Percentiles rank a stretch among this genome's conserved stretches.
Evolutionary conservation across 2,888 invertebrate species (phyloP).

Genomic region (Drosophila leonis): DNA sequence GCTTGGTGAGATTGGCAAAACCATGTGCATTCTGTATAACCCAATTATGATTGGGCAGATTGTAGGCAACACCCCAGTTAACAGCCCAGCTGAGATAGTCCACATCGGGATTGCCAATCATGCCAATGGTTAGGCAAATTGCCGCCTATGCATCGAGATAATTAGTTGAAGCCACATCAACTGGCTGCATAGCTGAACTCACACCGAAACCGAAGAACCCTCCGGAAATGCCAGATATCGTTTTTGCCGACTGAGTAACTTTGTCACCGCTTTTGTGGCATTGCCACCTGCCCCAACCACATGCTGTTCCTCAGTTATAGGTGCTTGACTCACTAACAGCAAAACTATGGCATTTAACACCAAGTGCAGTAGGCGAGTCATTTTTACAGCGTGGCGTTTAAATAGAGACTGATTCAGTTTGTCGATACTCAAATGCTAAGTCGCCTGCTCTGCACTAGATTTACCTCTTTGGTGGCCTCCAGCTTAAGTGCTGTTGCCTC

Average conservation of each 20-base stretch:
- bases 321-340: constrained; percentile 6
- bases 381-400: constrained; percentile 47
- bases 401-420: constrained; percentile 35
- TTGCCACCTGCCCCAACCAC: constrained; percentile 27
- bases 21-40: constrained; percentile 85
- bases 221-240: constrained; percentile 87
- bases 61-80: constrained; percentile 90
- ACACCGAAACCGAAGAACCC: constrained; percentile 87
- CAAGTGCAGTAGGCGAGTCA: constrained; percentile 38
- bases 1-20: constrained; percentile 71
- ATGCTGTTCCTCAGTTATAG: background rate
- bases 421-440: background rate
- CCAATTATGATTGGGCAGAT: constrained; percentile 87
- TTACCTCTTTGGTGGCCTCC: constrained; percentile 37
- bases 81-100: constrained; percentile 88
- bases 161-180: constrained; percentile 7
- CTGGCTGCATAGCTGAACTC: constrained; percentile 51
- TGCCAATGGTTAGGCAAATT: constrained; percentile 88
- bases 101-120: constrained; percentile 87
- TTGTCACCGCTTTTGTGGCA: constrained; percentile 37
- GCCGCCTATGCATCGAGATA: constrained; percentile 85
- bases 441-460: background rate
- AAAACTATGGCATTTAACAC: constrained; percentile 14
- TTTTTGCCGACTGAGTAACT: constrained; percentile 80
- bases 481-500: constrained; percentile 59